phyloP scores from a whole-genome alignment of 2,797 vertebrate species.

The Melanotaenia nigrans region DNA sequence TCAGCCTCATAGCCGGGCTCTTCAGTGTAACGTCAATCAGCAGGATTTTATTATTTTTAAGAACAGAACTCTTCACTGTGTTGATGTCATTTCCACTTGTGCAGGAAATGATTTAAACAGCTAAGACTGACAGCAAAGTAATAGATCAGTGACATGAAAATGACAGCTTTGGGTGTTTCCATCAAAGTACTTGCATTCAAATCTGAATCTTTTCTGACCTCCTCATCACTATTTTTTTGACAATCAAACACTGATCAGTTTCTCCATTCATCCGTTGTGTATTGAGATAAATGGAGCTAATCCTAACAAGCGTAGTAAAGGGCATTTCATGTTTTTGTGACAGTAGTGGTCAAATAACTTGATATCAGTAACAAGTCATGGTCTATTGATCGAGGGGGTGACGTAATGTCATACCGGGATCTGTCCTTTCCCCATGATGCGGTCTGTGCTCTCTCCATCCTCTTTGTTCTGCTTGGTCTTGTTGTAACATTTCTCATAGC shows the following conservation, averaged over 20 bases:
- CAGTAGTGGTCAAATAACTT: constrained; percentile 51
- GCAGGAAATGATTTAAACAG: constrained; percentile 9
- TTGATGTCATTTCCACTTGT: constrained; percentile 5
- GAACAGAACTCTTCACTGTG: background rate
- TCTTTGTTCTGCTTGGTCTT: constrained; percentile 89
- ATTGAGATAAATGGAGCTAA: background rate
- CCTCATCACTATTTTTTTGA: background rate
- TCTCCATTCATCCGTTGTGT: background rate
- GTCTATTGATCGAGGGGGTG: constrained; percentile 42
- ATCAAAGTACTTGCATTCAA: constrained; percentile 2
- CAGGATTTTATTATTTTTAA: constrained; percentile 15
- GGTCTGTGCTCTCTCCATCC: constrained; percentile 88
- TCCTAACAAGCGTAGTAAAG: background rate
- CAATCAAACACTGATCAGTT: background rate
- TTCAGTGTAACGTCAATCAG: constrained; percentile 5
- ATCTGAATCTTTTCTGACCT: background rate
- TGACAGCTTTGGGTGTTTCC: background rate
- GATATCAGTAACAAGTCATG: constrained; percentile 55
- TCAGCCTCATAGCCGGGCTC: background rate
- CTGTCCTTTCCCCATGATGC: constrained; percentile 93
- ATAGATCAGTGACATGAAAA: background rate
- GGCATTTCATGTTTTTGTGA: constrained; percentile 38
- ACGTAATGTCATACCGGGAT: constrained; percentile 86
- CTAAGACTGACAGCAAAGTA: constrained; percentile 13
- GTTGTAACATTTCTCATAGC: constrained; percentile 93